phyloP scores from a whole-genome alignment of 2,888 invertebrate species.

The Drosophila leonis region DNA sequence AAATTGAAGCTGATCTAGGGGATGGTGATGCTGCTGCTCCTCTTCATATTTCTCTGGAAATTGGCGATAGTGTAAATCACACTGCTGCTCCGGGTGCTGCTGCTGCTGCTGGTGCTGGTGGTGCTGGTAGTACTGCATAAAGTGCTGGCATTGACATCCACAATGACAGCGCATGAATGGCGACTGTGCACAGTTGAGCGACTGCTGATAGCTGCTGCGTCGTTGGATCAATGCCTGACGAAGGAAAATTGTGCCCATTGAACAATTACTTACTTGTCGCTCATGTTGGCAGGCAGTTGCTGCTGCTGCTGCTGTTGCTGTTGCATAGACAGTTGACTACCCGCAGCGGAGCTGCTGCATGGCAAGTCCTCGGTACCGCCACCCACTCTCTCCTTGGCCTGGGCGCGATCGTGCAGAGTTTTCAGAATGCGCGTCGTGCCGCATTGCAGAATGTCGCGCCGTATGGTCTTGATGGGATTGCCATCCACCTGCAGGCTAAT shows the following conservation, averaged over 20 bases:
- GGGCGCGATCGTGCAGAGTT: conserved; percentile 89
- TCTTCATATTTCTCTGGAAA: conserved; percentile 11
- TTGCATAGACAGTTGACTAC: conserved; percentile 60
- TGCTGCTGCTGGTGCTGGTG: conserved; percentile 2
- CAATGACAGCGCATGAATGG: conserved; percentile 15
- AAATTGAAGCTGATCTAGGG: conserved; percentile 8
- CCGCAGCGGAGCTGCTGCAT: not conserved
- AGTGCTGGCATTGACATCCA: conserved; percentile 28
- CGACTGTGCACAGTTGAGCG: conserved; percentile 6
- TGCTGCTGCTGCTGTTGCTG: conserved; percentile 56
- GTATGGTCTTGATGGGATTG: conserved; percentile 92
- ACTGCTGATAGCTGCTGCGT: conserved; percentile 32
- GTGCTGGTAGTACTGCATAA: conserved; percentile 18
- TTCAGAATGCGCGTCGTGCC: conserved; percentile 94
- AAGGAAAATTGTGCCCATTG: not conserved
- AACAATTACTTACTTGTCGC: conserved; percentile 70
- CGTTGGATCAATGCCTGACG: conserved; percentile 28
- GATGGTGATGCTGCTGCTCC: conserved; percentile 17
- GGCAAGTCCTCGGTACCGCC: conserved; percentile 25
- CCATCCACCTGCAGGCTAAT: conserved; percentile 94
- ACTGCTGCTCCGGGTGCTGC: conserved; percentile 4
- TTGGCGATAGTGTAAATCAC: conserved; percentile 2
- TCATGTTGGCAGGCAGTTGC: conserved; percentile 55
- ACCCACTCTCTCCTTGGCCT: conserved; percentile 38
- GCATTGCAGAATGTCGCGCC: conserved; percentile 93